Evolutionary conservation across 2,888 invertebrate species (phyloP).

Genomic region (Seira sanloemensis): DNA sequence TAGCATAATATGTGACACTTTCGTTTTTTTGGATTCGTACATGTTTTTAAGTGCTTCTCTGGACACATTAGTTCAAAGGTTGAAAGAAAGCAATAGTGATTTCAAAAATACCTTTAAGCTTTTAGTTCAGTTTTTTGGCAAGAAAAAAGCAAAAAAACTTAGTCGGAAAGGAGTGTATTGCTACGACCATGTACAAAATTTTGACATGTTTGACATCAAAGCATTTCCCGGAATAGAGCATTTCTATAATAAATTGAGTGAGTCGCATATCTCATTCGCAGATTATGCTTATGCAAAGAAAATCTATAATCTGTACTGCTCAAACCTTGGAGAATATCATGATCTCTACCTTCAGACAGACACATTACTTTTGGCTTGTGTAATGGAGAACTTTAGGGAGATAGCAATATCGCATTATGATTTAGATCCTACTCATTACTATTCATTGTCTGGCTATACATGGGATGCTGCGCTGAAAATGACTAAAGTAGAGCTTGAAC

Average conservation of each 20-base stretch:
- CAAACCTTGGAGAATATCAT: slow-evolving; percentile 34
- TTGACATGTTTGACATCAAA: slow-evolving; percentile 19
- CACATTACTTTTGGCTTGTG: slow-evolving; percentile 28
- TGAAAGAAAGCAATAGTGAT: neutral
- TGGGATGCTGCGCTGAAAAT: slow-evolving; percentile 35
- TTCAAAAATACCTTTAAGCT: slow-evolving; percentile 17
- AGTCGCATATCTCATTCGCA: neutral
- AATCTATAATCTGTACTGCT: slow-evolving; percentile 34
- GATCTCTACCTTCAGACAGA: slow-evolving; percentile 41
- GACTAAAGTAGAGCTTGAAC: slow-evolving; percentile 25
- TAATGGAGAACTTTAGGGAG: slow-evolving; percentile 35
- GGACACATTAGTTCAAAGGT: slow-evolving; percentile 23
- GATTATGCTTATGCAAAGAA: slow-evolving; percentile 33
- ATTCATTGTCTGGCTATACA: slow-evolving; percentile 21
- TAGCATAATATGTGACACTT: slow-evolving; percentile 15
- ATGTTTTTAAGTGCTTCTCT: slow-evolving; percentile 36
- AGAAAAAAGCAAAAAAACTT: slow-evolving; percentile 26
- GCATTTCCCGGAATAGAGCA: slow-evolving; percentile 3
- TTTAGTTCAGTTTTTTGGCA: slow-evolving; percentile 32
- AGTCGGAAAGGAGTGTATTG: slow-evolving; percentile 49
- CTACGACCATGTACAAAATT: slow-evolving; percentile 34
- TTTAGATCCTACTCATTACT: slow-evolving; percentile 48
- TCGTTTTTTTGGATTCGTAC: slow-evolving; percentile 35
- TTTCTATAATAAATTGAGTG: slow-evolving; percentile 38
- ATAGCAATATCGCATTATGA: slow-evolving; percentile 7